Evolutionary conservation across 2,888 invertebrate species (phyloP).

Genomic region (Hybos culiciformis): DNA sequence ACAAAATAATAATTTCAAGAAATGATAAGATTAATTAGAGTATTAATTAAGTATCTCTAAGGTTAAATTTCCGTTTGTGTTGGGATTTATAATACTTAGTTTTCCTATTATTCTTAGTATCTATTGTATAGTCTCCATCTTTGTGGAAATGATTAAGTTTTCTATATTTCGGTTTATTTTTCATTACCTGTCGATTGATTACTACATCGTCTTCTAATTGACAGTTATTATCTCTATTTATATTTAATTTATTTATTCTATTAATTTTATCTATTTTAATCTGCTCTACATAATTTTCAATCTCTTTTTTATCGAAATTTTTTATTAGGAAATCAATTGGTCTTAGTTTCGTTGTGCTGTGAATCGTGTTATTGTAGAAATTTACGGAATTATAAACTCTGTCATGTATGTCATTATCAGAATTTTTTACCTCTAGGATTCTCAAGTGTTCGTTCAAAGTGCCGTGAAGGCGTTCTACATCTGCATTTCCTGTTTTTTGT

Average conservation of each 20-base stretch:
- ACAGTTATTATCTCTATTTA: neutral
- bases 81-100: too few species aligned
- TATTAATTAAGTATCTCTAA: too few species aligned
- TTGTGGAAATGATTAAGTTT: too few species aligned
- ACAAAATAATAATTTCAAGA: too few species aligned
- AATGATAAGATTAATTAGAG: too few species aligned
- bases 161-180: too few species aligned
- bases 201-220: too few species aligned
- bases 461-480: conserved; percentile 8
- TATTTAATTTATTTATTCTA: neutral
- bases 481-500: conserved; percentile 10
- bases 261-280: neutral
- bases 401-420: neutral
- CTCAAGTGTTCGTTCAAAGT: conserved; percentile 11
- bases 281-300: neutral
- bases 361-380: conserved; percentile 2
- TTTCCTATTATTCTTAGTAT: too few species aligned
- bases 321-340: conserved; percentile 1
- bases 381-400: neutral
- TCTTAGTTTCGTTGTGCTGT: neutral
- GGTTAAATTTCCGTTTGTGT: too few species aligned
- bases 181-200: too few species aligned
- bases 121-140: too few species aligned
- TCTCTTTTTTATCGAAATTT: neutral
- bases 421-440: conserved; percentile 3